Evolutionary conservation across 2,888 invertebrate genomes (phyloP), one percentile per base, ranked within the genome.

Genomic region (Phoronis australis): DNA sequence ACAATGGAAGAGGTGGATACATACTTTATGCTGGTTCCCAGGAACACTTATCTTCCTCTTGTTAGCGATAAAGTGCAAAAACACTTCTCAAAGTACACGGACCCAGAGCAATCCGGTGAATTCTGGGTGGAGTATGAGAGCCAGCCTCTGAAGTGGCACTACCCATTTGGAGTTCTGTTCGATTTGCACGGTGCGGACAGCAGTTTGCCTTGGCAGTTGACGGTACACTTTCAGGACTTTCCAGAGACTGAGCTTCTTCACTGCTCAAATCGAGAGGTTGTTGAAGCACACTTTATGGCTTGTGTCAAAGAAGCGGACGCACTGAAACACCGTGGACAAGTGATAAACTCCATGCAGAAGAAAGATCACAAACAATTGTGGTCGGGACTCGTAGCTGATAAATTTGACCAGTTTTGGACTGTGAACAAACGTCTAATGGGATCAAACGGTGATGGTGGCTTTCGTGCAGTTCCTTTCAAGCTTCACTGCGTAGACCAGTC

Each of bases 341-440:
- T 78, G 3, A 75, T 79, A 31, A 76, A 74, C 42, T 59, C 64
- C 25, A 79, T 80, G 79, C 75, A 75, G 64, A 92, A 93, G 70
- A 93, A 93, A 73, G 97, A 99, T 68, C 96, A 97, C 71, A 91
- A 88, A 75, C 93, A 95, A 69, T 80, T 99, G 15, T 99, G 96
- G 96, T 82, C 87, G 42, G 96, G 96, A 25, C 79, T 99, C 55
- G 85, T 81, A 82, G 42, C 78, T 90, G 90, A 96, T 75, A 94
- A 93, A 79, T 99, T 97, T 80, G 97, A 99, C 76, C 96, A 96
- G 77, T 99, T 99, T 78, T 99, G 97, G 97, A 87, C 92, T 2
- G 88, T 97, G 12, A 99, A 99, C 76, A 84, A 92, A 62, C 86
- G 91, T 70, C 80, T 99, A 47, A 97, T 97, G 96, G 95, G 95